These are phyloP conservation scores for Drosophila hamatofila DNA, from an alignment of 2,888 invertebrate genomes.

Conservation along the genomic window DNA sequence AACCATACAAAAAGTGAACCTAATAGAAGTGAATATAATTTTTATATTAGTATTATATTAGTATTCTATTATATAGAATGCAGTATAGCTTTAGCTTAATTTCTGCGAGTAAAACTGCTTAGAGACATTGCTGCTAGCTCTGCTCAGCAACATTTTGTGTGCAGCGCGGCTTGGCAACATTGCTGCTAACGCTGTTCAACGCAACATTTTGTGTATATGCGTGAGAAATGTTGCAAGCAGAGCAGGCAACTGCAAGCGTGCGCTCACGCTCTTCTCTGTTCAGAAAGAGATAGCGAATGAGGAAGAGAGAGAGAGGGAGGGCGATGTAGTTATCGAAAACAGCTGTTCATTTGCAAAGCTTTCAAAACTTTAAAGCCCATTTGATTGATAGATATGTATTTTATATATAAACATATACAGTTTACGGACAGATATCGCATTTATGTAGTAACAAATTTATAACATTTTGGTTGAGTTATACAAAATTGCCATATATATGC, in stretches of 20 bases:
- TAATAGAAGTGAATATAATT: background rate
- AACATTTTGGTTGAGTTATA: background rate
- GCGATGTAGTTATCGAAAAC: constrained; percentile 18
- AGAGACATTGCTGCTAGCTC: background rate
- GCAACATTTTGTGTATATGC: constrained; percentile 38
- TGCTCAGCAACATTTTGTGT: background rate
- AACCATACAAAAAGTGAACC: background rate
- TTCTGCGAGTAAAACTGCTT: no score
- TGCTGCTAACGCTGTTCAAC: background rate
- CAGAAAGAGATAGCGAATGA: background rate
- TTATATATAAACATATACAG: background rate
- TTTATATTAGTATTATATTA: no score
- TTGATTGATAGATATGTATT: constrained; percentile 37
- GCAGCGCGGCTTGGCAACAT: background rate
- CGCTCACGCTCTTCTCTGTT: background rate
- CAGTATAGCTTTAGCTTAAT: no score
- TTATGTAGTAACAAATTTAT: background rate
- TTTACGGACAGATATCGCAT: background rate
- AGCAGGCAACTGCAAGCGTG: background rate
- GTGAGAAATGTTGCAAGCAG: constrained; percentile 28
- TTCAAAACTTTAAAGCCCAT: constrained; percentile 33
- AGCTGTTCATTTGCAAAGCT: constrained; percentile 40
- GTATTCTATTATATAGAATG: no score
- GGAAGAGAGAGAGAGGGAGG: background rate
- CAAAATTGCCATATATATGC: background rate